Conservation (phyloP, 2,113 vertebrate species). For the human (Homo sapiens) region DNA sequence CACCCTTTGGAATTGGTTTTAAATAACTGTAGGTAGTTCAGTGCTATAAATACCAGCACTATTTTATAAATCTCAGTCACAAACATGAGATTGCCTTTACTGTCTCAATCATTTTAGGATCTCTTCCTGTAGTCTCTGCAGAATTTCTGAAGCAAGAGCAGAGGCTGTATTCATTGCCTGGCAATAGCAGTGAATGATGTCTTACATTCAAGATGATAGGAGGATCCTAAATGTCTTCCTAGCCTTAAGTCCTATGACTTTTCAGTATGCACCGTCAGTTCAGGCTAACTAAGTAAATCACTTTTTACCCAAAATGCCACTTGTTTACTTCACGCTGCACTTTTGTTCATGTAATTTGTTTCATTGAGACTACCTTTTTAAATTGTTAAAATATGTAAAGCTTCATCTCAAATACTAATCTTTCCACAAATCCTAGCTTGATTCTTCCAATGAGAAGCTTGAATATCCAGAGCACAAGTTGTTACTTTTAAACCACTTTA, state of each 20-base stretch:
- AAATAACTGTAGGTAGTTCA: background rate
- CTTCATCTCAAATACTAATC: background rate
- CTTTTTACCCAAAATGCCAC: slow-evolving; percentile 18
- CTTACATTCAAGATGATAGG: slow-evolving; percentile 44
- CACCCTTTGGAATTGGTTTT: slow-evolving; percentile 38
- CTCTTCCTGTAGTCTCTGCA: background rate
- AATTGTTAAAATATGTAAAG: background rate
- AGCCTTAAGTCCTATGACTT: slow-evolving; percentile 15
- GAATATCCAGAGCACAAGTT: background rate
- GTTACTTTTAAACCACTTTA: background rate
- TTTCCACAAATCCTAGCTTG: background rate
- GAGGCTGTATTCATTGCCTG: slow-evolving; percentile 1
- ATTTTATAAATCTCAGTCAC: slow-evolving; percentile 47
- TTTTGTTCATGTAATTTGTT: background rate
- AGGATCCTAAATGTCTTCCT: background rate
- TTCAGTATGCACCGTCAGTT: background rate
- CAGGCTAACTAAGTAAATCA: background rate
- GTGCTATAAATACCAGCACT: slow-evolving; percentile 50
- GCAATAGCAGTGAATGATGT: background rate
- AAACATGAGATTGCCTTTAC: slow-evolving; percentile 44
- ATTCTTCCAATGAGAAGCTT: background rate
- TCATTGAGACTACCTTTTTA: background rate
- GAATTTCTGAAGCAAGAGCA: background rate
- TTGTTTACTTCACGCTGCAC: background rate
- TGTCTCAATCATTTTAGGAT: background rate